Percentiles rank a stretch among this genome's conserved stretches.
These are phyloP conservation scores for Invenusta paracnida DNA, from an alignment of 2,888 invertebrate genomes.

Conservation along the genomic window DNA sequence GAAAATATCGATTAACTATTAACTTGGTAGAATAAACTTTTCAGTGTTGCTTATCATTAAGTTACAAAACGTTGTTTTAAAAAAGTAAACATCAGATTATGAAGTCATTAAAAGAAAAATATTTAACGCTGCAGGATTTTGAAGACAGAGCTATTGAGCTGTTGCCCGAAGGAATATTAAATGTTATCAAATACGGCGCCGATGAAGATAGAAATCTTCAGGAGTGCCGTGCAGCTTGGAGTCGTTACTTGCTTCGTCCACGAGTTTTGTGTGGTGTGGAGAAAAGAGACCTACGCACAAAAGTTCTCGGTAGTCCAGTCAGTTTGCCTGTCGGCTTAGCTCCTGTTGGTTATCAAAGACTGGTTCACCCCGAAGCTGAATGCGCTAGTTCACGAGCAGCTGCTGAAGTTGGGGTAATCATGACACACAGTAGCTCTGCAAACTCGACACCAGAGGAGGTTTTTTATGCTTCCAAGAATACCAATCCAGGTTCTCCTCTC, in stretches of 20 bases:
- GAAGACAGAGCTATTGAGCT: neutral
- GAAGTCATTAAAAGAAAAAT: too few relatives aligned
- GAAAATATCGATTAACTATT: too few relatives aligned
- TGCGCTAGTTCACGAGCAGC: constrained; percentile 77
- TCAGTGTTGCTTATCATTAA: too few relatives aligned
- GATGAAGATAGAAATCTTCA: neutral
- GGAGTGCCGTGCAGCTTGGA: neutral
- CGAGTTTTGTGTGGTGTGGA: constrained; percentile 73
- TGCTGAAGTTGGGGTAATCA: constrained; percentile 71
- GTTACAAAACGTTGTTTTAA: too few relatives aligned
- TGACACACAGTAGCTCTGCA: constrained; percentile 76
- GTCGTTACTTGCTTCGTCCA: constrained; percentile 73
- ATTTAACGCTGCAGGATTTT: neutral
- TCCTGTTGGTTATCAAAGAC: constrained; percentile 82
- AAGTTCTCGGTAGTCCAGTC: constrained; percentile 67
- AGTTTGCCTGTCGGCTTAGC: constrained; percentile 72
- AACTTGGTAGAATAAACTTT: too few relatives aligned
- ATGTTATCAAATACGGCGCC: neutral
- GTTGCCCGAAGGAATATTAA: neutral
- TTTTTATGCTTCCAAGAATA: constrained; percentile 59
- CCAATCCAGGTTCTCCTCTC: constrained; percentile 65
- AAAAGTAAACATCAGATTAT: too few relatives aligned
- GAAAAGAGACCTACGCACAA: constrained; percentile 63
- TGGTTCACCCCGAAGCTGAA: constrained; percentile 86
- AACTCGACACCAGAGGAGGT: constrained; percentile 84